Base-by-base conservation (phyloP, 1,140 invertebrate genomes). In the Andricus grossulariae region DNA sequence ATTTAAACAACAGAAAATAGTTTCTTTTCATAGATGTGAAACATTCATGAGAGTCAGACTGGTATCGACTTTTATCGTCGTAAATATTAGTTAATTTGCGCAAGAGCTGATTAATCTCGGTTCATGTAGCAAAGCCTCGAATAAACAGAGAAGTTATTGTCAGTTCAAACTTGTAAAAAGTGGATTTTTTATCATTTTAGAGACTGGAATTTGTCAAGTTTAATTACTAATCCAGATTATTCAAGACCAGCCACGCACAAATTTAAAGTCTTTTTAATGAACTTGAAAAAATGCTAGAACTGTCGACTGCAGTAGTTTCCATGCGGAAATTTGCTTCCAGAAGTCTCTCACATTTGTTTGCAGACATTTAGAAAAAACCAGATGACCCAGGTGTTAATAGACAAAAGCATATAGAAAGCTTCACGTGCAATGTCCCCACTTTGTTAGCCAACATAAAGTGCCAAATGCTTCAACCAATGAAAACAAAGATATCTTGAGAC, bases 21-120 rank as follows among this genome's bases (percentile, higher is more conserved):
- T 39, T 66, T 66, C 11, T 60, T n/a, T n/a, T 39, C 7, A 13
- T 32, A 16, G 10, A 66, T 32, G 7, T 66, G 16, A 66, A 16
- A 8, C 25, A 66, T 45, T 45, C 32, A 32, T n/a, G 15, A 66
- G 32, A 66, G 16, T 45, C 25, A n/a, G 60, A 4, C 25, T 25
- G 32, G n/a, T 39, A 66, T 66, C 25, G 21, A 66, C 32, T 39
- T 66, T 66, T 66, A 66, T 66, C 21, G n/a, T 66, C 25, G 60
- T 66, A 66, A 66, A 45, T 32, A 45, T 32, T 66, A 66, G 39
- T 12, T 66, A 32, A 32, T 66, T 21, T 57, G 10, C 25, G 60
- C 60, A 66, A 66, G 32, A 66, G 15, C 32, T 66, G 25, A 66
- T 66, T n/a, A 66, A 32, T 39, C 60, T 39, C 25, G 32, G 60